Percentiles rank a stretch among this genome's conserved stretches.
phyloP scores from a whole-genome alignment of 2,888 invertebrate genomes.

The Drosophila quasianomalipes region DNA sequence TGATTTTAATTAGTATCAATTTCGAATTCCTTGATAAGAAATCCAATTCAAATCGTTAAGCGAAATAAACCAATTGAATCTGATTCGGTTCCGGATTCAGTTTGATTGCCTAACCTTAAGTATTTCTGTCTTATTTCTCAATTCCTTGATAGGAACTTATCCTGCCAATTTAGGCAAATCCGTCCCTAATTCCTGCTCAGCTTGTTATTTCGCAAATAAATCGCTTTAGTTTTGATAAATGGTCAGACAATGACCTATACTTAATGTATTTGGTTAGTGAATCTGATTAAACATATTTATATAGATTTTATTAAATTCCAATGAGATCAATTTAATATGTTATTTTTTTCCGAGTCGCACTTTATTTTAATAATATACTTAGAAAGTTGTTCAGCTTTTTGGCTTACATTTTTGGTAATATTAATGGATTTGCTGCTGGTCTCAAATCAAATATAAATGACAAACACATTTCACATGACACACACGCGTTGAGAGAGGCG shows the following conservation, averaged over 20 bases:
- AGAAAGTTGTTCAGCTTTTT: constrained; percentile 2
- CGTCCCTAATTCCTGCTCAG: neutral
- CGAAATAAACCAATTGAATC: neutral
- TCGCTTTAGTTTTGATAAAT: neutral
- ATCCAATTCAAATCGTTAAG: neutral
- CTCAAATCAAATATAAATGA: constrained; percentile 54
- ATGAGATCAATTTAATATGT: constrained; percentile 1
- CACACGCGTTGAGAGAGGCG: neutral
- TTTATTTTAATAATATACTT: neutral
- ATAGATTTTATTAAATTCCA: constrained; percentile 3
- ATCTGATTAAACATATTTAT: neutral
- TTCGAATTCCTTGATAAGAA: neutral
- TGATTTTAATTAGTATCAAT: neutral
- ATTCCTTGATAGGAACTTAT: neutral
- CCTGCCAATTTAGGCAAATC: neutral
- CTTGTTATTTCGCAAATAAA: neutral
- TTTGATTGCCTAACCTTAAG: neutral
- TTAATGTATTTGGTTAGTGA: neutral
- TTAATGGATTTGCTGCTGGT: constrained; percentile 30
- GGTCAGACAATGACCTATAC: neutral
- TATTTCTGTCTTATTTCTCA: neutral
- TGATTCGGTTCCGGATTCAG: neutral
- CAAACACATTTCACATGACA: constrained; percentile 29
- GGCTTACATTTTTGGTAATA: constrained; percentile 21
- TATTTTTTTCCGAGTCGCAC: neutral